Evolutionary conservation across 2,113 vertebrate genomes (phyloP), one percentile per base, ranked within the genome.

Genomic region (Aldabrachelys gigantea): DNA sequence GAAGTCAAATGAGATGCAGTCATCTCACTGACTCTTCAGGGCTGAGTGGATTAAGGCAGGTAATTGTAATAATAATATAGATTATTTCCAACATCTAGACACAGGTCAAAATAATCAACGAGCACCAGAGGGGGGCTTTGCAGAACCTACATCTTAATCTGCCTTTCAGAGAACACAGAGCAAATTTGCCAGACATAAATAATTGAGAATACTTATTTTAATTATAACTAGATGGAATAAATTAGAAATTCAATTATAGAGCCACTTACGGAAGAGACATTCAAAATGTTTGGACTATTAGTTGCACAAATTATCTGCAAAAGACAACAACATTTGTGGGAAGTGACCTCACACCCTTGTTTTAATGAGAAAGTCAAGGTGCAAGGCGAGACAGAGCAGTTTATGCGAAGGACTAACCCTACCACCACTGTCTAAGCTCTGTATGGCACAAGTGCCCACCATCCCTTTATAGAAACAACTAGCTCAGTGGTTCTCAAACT

Each of bases 201-300:
- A 87, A 94, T 90, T 11, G 62, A 83, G 89, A 91, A 82, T 3
- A 19, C 69, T 94, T 84, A 49, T 82, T 96, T 93, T 93, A 92
- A 97, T 96, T 94, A 91, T 47, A 82, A 96, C 89, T 0, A 22
- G 38, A 90, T 69, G 87, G 87, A 87, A 94, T 78, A 89, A 95
- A 96, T 96, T 4, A 88, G 50, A 76, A 95, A 95, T 90, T 76
- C 91, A 91, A 92, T 95, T 91, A 87, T 65, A 49, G 10, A 5
- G 4, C 49, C 54, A 5, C 80, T 85, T 17, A 1, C 72, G 0
- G 0, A 56, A 19, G 31, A 72, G 65, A 49, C 83, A 19, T 87
- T 85, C 49, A 16, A 92, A 96, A 5, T 50, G 5, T 84, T 89
- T 57, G 3, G 89, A 89, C 50, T 95, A 50, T 59, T 89, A 53